phyloP scores from a whole-genome alignment of 2,113 vertebrate species.

The Sturnira hondurensis region DNA sequence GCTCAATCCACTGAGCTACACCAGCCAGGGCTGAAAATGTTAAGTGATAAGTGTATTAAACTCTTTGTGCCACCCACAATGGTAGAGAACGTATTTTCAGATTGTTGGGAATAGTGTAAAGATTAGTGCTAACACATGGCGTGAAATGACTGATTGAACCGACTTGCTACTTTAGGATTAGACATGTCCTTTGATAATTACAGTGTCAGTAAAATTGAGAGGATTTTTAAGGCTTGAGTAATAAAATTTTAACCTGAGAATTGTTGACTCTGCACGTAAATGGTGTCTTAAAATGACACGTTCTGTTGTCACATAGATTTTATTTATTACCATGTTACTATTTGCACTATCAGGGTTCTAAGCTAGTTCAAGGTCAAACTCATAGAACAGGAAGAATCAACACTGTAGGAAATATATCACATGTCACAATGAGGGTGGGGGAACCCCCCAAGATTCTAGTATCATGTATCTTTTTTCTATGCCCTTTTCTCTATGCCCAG shows the following conservation, averaged over 20 bases:
- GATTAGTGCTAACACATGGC: not conserved
- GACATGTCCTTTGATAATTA: constrained; percentile 11
- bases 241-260: not conserved
- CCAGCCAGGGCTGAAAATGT: too few relatives aligned
- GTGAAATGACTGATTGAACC: not conserved
- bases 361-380: not conserved
- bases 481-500: not conserved
- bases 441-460: not conserved
- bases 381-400: not conserved
- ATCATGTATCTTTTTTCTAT: not conserved
- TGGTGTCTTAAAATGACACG: not conserved
- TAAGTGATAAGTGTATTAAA: not conserved
- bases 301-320: not conserved
- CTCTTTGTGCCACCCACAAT: not conserved
- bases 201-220: not conserved
- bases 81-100: not conserved
- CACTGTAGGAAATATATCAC: not conserved
- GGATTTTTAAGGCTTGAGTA: not conserved
- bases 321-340: not conserved
- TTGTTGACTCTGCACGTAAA: not conserved
- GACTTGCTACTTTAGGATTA: not conserved
- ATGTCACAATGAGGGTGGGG: not conserved
- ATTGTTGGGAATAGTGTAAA: not conserved
- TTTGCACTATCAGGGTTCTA: not conserved
- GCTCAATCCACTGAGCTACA: too few relatives aligned